phyloP scores from a whole-genome alignment of 2,888 invertebrate species.

The Microctonus brassicae region DNA sequence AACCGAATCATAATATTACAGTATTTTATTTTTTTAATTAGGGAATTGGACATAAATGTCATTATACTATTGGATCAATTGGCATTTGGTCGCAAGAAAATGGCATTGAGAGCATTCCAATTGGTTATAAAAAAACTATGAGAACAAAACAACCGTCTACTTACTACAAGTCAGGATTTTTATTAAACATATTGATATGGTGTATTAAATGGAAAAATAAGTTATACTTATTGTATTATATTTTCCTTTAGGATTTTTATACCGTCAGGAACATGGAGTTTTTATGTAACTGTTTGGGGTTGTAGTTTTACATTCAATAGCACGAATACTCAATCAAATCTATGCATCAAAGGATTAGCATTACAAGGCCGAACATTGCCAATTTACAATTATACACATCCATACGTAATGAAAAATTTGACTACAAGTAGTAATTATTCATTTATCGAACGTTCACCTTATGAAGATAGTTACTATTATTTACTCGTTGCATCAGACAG shows the following conservation, averaged over 20 bases:
- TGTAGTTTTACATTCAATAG: conserved; percentile 64
- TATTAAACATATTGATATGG: no score
- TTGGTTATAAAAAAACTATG: conserved; percentile 62
- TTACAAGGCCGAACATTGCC: conserved; percentile 67
- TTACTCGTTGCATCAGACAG: conserved; percentile 68
- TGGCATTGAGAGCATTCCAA: conserved; percentile 66
- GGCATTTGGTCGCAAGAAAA: conserved; percentile 70
- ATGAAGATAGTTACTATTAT: conserved; percentile 70
- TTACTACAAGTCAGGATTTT: conserved; percentile 69
- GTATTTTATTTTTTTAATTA: conserved; percentile 42
- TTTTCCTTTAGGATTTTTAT: conserved; percentile 67
- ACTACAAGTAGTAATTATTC: conserved; percentile 60
- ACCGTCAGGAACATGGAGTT: conserved; percentile 69
- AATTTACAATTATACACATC: conserved; percentile 58
- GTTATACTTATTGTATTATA: neutral
- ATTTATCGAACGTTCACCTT: conserved; percentile 67
- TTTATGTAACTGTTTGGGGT: conserved; percentile 66
- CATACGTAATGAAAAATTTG: conserved; percentile 55
- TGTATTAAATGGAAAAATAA: neutral
- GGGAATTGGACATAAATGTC: conserved; percentile 71
- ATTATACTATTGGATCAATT: conserved; percentile 70
- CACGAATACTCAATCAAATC: conserved; percentile 46
- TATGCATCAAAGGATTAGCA: conserved; percentile 66
- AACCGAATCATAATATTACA: neutral
- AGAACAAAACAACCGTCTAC: conserved; percentile 66